These are phyloP conservation scores for Nemapogon koenigi DNA, from an alignment of 2,888 invertebrate species.

Conservation along the genomic window DNA sequence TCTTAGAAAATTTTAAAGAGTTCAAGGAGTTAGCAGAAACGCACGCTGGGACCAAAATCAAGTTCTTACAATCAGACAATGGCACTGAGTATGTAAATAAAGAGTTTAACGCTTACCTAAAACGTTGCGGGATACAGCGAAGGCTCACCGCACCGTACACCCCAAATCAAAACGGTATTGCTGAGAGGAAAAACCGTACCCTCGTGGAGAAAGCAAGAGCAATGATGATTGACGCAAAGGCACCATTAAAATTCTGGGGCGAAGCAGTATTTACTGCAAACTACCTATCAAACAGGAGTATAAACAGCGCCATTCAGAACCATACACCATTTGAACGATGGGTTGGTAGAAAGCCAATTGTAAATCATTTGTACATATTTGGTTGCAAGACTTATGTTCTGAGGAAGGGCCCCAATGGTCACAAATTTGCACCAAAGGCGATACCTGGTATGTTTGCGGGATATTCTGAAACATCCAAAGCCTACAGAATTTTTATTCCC, in stretches of 20 bases:
- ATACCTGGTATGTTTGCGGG: no score
- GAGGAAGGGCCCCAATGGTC: no score
- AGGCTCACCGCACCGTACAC: constrained; percentile 20
- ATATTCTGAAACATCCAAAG: no score
- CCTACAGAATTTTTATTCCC: no score
- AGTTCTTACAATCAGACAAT: background rate
- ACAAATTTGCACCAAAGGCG: no score
- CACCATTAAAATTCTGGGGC: constrained; percentile 7
- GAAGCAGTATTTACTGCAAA: constrained; percentile 13
- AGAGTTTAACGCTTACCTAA: background rate
- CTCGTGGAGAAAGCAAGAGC: constrained; percentile 14
- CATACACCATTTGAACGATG: no score
- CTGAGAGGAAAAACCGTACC: constrained; percentile 21
- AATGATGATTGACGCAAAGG: constrained; percentile 9
- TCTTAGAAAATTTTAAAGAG: background rate
- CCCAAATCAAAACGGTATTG: constrained; percentile 25
- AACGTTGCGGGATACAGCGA: constrained; percentile 19
- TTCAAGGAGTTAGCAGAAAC: background rate
- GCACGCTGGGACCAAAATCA: background rate
- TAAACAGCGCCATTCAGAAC: no score
- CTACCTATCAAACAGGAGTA: constrained; percentile 6
- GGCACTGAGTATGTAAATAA: constrained; percentile 1
- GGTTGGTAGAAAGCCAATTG: no score
- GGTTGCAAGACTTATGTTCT: no score
- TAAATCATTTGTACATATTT: no score